These are phyloP conservation scores for Eurois occulta DNA, from an alignment of 2,888 invertebrate genomes.

Conservation along the genomic window DNA sequence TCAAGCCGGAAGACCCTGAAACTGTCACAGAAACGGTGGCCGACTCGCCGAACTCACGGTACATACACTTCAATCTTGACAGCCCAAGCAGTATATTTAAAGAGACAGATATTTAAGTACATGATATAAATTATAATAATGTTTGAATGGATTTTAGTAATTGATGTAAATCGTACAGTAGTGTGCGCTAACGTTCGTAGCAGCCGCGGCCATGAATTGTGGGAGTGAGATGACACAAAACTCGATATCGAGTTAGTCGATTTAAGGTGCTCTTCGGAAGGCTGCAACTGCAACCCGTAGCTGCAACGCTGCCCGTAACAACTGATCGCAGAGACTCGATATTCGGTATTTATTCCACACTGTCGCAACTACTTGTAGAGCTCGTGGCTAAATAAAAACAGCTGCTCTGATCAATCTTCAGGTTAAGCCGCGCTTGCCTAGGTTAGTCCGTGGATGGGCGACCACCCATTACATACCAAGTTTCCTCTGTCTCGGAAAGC, in stretches of 20 bases:
- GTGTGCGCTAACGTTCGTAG: not conserved
- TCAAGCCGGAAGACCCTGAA: slow-evolving; percentile 79
- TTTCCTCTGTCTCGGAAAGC: too few species aligned
- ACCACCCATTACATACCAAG: too few species aligned
- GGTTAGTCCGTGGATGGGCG: too few species aligned
- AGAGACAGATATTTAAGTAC: slow-evolving; percentile 86
- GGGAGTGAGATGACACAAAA: not conserved
- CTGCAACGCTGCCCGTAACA: too few species aligned
- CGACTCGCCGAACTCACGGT: slow-evolving; percentile 83
- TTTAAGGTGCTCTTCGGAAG: not conserved
- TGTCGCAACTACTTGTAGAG: too few species aligned
- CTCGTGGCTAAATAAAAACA: too few species aligned
- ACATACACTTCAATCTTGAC: slow-evolving; percentile 85
- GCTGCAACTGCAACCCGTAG: not conserved
- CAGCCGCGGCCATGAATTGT: not conserved
- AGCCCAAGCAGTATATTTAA: slow-evolving; percentile 82
- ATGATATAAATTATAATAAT: not conserved
- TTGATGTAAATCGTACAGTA: not conserved
- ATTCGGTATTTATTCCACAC: not conserved
- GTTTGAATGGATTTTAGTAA: slow-evolving; percentile 27
- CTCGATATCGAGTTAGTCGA: not conserved
- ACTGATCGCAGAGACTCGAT: not conserved
- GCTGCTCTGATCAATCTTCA: too few species aligned
- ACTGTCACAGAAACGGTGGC: slow-evolving; percentile 71
- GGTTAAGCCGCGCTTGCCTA: too few species aligned